These are phyloP conservation scores for Corythoichthys haematopterus DNA, from an alignment of 2,113 vertebrate genomes.

Conservation along the genomic window DNA sequence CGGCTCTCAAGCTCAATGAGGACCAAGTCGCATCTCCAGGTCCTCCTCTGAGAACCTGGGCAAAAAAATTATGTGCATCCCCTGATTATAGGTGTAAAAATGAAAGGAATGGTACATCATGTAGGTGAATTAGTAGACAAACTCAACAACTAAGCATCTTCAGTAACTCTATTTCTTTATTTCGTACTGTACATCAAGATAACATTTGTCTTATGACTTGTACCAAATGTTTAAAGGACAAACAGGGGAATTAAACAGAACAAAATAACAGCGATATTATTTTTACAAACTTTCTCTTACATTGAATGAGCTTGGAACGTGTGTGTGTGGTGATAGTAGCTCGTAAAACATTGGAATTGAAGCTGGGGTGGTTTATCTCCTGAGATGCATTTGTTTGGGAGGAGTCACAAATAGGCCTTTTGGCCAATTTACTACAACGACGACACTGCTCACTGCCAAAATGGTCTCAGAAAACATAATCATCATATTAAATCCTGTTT, in stretches of 20 bases:
- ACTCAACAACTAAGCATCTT: neutral
- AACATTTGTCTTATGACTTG: slow-evolving; percentile 63
- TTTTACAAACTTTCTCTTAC: slow-evolving; percentile 64
- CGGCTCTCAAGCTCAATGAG: no score
- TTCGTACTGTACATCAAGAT: slow-evolving; percentile 68
- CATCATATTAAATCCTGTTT: neutral
- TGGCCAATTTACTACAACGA: neutral
- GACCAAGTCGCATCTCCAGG: no score
- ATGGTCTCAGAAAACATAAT: neutral
- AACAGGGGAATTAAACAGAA: slow-evolving; percentile 24
- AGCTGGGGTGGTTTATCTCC: slow-evolving; percentile 60
- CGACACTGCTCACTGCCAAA: slow-evolving; percentile 1
- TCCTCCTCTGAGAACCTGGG: no score
- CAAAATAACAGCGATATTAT: slow-evolving; percentile 70
- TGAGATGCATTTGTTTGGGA: slow-evolving; percentile 61
- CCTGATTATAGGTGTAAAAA: neutral
- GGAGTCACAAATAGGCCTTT: neutral
- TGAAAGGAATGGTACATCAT: neutral
- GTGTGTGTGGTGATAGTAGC: neutral
- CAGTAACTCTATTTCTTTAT: slow-evolving; percentile 63
- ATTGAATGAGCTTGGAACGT: slow-evolving; percentile 37
- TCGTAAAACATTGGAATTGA: slow-evolving; percentile 28
- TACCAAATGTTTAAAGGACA: slow-evolving; percentile 58
- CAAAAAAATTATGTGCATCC: no score
- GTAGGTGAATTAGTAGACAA: neutral